Evolutionary conservation across 2,113 vertebrate genomes (phyloP), one percentile per base, ranked within the genome.

Genomic region (Gopherus evgoodei): DNA sequence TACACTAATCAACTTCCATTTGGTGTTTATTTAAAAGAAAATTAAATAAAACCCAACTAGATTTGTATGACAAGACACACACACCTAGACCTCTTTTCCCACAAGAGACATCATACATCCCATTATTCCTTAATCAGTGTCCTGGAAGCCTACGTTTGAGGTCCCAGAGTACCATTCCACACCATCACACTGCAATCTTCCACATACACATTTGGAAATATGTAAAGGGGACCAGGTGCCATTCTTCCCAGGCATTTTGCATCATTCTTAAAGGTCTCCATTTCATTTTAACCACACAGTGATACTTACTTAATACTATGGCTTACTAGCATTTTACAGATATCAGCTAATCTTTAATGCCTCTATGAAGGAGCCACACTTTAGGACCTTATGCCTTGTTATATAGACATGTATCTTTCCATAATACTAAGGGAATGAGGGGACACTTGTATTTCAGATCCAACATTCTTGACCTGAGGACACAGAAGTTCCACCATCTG

Each of bases 51-150:
- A 90, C n/a, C 1, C 84, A 53, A 76, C 62, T 53, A 53, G 56
- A 50, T 29, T 89, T 53, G 57, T 29, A 65, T 14, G 10, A 25
- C 0, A 0, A 2, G 17, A 29, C 13, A n/a, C 27, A 3, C 21
- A 25, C 82, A 87, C 86, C 86, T 91, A 83, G 76, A 35, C 47
- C 16, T 24, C 59, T 17, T 86, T 59, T 38, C 38, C 59, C 84
- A 17, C 9, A 22, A 25, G 17, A 89, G 72, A 79, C 29, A 14
- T 8, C 3, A 27, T 69, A 54, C 2, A 84, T 1, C 72, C 56
- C 21, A 1, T 0, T 5, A 1, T 1, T 8, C 49, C 3, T 83
- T 24, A 27, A 13, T 3, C 29, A 1, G 2, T 62, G 35, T 4
- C 12, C 44, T 25, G 13, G 29, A 21, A 3, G 5, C 0, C n/a